A percentile compares a stretch with the other conserved stretches of the same genome.
Conservation (phyloP, 2,797 vertebrate genomes). For the Phoxinus dragarum region DNA sequence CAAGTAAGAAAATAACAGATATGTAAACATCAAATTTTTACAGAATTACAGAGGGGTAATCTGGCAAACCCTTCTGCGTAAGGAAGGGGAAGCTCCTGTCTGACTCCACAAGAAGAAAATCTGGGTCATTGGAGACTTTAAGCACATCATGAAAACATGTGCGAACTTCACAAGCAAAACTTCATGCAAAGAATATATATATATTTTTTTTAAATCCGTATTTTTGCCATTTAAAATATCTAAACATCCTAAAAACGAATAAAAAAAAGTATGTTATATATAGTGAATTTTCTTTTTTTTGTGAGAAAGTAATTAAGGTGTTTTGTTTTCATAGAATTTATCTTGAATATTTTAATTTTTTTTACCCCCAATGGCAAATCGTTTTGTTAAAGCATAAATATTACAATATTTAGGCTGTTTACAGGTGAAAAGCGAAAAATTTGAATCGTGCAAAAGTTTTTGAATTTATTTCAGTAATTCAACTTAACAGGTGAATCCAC, state of each 20-base stretch:
- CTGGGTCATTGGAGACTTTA: constrained; percentile 13
- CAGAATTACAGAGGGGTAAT: background rate
- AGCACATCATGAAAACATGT: constrained; percentile 2
- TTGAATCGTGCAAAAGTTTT: no score
- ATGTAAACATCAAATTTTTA: background rate
- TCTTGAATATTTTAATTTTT: background rate
- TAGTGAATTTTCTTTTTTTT: no score
- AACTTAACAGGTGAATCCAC: no score
- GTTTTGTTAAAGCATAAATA: background rate
- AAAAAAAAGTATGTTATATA: background rate
- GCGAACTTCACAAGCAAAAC: background rate
- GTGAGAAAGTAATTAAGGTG: no score
- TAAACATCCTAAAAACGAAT: background rate
- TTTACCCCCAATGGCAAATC: background rate
- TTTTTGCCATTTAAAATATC: background rate
- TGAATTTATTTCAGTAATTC: no score
- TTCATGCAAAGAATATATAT: background rate
- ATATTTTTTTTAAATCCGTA: background rate
- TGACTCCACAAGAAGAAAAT: background rate
- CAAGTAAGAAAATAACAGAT: constrained; percentile 79
- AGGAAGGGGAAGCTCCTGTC: background rate
- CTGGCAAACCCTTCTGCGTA: constrained; percentile 1
- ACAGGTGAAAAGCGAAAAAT: no score
- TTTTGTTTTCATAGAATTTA: no score
- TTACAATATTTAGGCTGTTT: background rate